phyloP scores from a whole-genome alignment of 1,140 invertebrate genomes.

The Bombus soroeensis region DNA sequence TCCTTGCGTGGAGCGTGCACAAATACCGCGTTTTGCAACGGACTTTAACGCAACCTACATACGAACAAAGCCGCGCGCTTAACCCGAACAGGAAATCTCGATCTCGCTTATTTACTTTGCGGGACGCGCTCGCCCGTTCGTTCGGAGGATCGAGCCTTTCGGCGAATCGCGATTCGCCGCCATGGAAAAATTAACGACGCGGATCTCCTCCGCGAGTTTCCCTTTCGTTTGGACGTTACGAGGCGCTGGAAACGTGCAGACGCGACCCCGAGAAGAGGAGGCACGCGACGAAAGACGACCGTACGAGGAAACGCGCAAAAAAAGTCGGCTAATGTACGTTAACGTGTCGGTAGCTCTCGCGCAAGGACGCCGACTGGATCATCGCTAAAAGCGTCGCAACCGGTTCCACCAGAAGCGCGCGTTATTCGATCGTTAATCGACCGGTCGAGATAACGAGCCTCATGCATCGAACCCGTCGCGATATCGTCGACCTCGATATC shows the following conservation, averaged over 20 bases:
- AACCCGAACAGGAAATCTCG: background rate
- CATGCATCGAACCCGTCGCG: background rate
- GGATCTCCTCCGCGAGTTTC: background rate
- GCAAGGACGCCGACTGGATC: conserved; percentile 61
- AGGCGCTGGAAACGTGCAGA: background rate
- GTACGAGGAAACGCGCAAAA: conserved; percentile 42
- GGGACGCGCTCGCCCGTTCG: too few species aligned
- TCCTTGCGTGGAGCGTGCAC: conserved; percentile 16
- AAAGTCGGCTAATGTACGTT: conserved; percentile 31
- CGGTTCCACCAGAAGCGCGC: conserved; percentile 50
- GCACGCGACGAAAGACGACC: background rate
- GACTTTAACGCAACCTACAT: background rate
- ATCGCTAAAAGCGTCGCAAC: conserved; percentile 70
- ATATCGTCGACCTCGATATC: background rate
- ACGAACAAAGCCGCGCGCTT: background rate
- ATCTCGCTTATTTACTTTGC: too few species aligned
- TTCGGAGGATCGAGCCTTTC: background rate
- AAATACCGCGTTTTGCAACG: conserved; percentile 24
- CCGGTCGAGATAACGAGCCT: background rate
- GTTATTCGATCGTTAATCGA: conserved; percentile 40
- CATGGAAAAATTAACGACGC: conserved; percentile 1
- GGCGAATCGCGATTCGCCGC: background rate
- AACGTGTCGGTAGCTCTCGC: background rate
- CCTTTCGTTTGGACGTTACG: conserved; percentile 2
- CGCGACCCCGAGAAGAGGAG: background rate